These are phyloP conservation scores for Glossophaga mutica DNA, from an alignment of 2,797 vertebrate species.

Conservation along the genomic window DNA sequence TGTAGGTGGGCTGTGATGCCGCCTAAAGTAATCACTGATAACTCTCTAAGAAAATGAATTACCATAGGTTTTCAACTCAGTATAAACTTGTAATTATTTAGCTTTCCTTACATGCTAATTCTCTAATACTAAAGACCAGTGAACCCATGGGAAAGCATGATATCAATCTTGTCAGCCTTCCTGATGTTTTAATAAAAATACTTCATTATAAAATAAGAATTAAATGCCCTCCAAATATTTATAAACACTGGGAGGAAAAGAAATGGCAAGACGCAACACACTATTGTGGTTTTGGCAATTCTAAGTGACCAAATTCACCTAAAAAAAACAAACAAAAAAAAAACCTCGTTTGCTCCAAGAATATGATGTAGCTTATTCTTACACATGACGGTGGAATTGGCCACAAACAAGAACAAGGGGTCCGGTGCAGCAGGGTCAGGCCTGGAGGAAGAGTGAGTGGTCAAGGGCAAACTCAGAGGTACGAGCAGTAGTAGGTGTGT, in stretches of 20 bases:
- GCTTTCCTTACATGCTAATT: background rate
- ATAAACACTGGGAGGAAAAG: background rate
- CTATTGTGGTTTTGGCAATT: background rate
- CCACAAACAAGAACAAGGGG: background rate
- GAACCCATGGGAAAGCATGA: background rate
- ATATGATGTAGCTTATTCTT: background rate
- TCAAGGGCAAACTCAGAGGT: background rate
- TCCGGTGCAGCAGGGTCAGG: too few relatives aligned
- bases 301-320: background rate
- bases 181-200: background rate
- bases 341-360: background rate
- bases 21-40: background rate
- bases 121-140: background rate
- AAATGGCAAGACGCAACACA: background rate
- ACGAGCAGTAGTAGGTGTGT: fast-evolving
- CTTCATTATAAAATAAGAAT: background rate
- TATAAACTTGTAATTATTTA: background rate
- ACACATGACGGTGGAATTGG: background rate
- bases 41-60: background rate
- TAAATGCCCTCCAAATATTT: background rate
- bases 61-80: background rate
- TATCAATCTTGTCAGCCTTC: background rate
- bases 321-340: background rate
- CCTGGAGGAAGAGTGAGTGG: background rate
- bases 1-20: background rate